A percentile compares a stretch with the other conserved stretches of the same genome.
phyloP scores from a whole-genome alignment of 2,888 invertebrate genomes.

The Ecliptopera silaceata region DNA sequence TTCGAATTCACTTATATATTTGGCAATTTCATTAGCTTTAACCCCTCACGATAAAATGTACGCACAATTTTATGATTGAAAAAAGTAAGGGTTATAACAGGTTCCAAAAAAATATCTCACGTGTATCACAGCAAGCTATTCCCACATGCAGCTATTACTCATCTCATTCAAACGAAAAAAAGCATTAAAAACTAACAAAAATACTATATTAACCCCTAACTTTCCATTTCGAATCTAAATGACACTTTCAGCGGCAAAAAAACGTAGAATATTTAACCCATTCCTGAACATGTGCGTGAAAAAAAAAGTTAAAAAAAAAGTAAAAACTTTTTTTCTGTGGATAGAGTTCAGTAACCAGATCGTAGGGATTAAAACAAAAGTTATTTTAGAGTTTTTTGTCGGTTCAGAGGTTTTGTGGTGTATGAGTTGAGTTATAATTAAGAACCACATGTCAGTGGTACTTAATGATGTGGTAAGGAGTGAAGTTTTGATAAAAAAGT shows the following conservation, averaged over 20 bases:
- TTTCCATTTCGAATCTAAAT: constrained; percentile 77
- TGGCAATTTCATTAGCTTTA: no score
- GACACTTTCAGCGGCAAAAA: constrained; percentile 57
- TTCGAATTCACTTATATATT: no score
- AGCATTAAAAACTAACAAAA: constrained; percentile 49
- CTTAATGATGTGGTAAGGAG: constrained; percentile 43
- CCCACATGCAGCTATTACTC: constrained; percentile 74
- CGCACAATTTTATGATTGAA: neutral
- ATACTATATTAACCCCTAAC: constrained; percentile 76
- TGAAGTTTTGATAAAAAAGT: neutral
- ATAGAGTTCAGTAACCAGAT: constrained; percentile 79
- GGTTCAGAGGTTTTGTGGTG: constrained; percentile 74
- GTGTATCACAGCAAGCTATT: constrained; percentile 68
- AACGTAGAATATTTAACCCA: constrained; percentile 65
- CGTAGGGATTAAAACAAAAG: constrained; percentile 68
- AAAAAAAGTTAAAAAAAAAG: constrained; percentile 43
- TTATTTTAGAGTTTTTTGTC: constrained; percentile 72
- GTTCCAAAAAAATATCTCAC: constrained; percentile 64
- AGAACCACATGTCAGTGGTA: constrained; percentile 73
- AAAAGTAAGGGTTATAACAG: constrained; percentile 13
- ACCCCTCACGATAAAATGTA: no score
- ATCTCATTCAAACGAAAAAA: constrained; percentile 54
- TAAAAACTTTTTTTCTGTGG: constrained; percentile 47
- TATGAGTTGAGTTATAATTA: constrained; percentile 75
- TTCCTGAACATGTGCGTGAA: constrained; percentile 63